Conservation (phyloP, 2,113 vertebrate species). For the Syngnathus typhle region DNA sequence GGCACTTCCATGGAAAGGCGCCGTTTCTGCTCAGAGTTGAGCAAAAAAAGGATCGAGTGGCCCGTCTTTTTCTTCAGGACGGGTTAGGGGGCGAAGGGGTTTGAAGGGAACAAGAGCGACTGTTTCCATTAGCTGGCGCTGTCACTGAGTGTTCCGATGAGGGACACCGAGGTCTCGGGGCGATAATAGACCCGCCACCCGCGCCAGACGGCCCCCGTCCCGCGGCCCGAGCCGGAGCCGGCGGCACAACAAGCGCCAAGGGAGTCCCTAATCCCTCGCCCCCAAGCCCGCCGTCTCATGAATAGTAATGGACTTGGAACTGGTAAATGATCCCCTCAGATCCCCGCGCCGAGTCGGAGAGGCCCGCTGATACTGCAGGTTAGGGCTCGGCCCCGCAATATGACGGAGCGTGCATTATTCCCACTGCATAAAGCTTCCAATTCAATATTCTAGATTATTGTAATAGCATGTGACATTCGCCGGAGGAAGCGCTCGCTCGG, state of each 20-base stretch:
- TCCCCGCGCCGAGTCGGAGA: conserved; percentile 55
- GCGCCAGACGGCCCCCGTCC: conserved; percentile 67
- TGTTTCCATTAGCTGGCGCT: conserved; percentile 60
- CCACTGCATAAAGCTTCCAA: conserved; percentile 55
- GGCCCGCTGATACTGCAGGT: conserved; percentile 58
- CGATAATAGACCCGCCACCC: conserved; percentile 64
- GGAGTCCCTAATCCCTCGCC: conserved; percentile 73
- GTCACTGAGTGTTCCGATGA: conserved; percentile 61
- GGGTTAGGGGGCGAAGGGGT: not conserved
- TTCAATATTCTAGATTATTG: conserved; percentile 64
- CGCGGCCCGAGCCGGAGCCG: conserved; percentile 62
- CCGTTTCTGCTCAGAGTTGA: conserved; percentile 56
- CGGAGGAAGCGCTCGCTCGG: conserved; percentile 49
- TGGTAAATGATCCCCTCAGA: conserved; percentile 70
- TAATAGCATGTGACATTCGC: conserved; percentile 61
- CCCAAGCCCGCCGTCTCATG: conserved; percentile 72
- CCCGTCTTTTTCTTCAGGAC: not conserved
- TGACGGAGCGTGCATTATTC: conserved; percentile 59
- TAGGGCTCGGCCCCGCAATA: conserved; percentile 40
- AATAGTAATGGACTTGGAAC: conserved; percentile 74
- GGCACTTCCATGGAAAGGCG: conserved; percentile 50
- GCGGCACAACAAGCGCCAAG: conserved; percentile 73
- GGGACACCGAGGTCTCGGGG: conserved; percentile 65
- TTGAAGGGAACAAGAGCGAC: conserved; percentile 56
- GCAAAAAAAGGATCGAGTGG: conserved; percentile 39